Conservation (phyloP, 2,113 vertebrate genomes). For the Symphodus melops region DNA sequence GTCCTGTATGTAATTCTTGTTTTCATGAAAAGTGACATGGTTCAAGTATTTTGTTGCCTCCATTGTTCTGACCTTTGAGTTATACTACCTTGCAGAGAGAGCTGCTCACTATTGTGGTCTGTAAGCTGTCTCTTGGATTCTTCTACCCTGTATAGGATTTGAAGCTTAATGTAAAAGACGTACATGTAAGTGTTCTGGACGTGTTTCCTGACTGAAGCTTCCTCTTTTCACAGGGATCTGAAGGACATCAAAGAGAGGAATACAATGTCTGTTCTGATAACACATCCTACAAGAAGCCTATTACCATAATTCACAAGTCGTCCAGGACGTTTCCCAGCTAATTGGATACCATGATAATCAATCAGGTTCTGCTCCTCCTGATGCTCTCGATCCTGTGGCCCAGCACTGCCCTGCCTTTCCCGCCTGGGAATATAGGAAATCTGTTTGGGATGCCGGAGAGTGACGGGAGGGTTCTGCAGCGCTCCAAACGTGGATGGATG, state of each 20-base stretch:
- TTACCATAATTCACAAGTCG: slow-evolving; percentile 70
- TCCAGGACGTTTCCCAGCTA: slow-evolving; percentile 59
- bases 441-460: slow-evolving; percentile 78
- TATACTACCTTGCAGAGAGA: too few relatives aligned
- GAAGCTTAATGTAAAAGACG: not conserved
- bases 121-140: not conserved
- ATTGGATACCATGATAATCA: slow-evolving; percentile 83
- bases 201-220: slow-evolving; percentile 29
- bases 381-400: slow-evolving; percentile 74
- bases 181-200: not conserved
- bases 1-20: too few relatives aligned
- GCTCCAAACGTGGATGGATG: slow-evolving; percentile 97
- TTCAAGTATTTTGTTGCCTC: too few relatives aligned
- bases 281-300: slow-evolving; percentile 59
- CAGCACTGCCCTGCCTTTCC: slow-evolving; percentile 70
- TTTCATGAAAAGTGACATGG: too few relatives aligned
- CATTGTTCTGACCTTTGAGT: too few relatives aligned
- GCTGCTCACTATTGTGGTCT: not conserved
- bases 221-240: slow-evolving; percentile 62
- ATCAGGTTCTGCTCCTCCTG: slow-evolving; percentile 74
- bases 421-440: slow-evolving; percentile 77
- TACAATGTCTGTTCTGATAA: slow-evolving; percentile 81
- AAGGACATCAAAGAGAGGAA: slow-evolving; percentile 57
- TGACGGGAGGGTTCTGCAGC: slow-evolving; percentile 86
- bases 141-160: not conserved